These are phyloP conservation scores for Polyommatus iphigenia DNA, from an alignment of 2,888 invertebrate species.

Conservation along the genomic window DNA sequence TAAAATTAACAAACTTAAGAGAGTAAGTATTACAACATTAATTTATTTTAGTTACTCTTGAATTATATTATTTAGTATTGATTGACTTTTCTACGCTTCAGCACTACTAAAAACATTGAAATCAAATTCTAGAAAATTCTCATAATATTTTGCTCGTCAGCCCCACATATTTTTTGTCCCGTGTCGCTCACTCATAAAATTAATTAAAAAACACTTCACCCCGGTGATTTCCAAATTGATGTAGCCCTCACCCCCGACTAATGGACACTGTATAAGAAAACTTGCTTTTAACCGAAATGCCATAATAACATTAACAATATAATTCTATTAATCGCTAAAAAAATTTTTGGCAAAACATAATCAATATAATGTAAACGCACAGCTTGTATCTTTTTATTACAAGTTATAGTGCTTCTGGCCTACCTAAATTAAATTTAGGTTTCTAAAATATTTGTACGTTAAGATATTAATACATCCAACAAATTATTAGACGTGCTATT, in stretches of 20 bases:
- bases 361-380: not conserved
- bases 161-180: slow-evolving; percentile 51
- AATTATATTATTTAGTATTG: too few species aligned
- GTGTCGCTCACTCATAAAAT: slow-evolving; percentile 75
- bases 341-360: not conserved
- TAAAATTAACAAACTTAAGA: too few species aligned
- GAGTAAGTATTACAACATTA: too few species aligned
- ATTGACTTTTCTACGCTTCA: too few species aligned
- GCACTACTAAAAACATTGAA: not conserved
- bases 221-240: slow-evolving; percentile 77
- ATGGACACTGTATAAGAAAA: slow-evolving; percentile 61
- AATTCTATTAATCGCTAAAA: slow-evolving; percentile 10
- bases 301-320: not conserved
- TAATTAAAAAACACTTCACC: slow-evolving; percentile 80
- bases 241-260: slow-evolving; percentile 72
- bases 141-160: slow-evolving; percentile 27
- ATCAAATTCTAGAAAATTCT: slow-evolving; percentile 4
- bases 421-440: too few species aligned
- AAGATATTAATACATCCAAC: too few species aligned
- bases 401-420: too few species aligned
- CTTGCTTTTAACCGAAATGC: slow-evolving; percentile 31
- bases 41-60: too few species aligned
- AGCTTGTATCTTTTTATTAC: too few species aligned
- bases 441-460: too few species aligned
- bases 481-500: too few species aligned